These are phyloP conservation scores for Octodonta nipae DNA, from an alignment of 2,888 invertebrate species.

Conservation along the genomic window DNA sequence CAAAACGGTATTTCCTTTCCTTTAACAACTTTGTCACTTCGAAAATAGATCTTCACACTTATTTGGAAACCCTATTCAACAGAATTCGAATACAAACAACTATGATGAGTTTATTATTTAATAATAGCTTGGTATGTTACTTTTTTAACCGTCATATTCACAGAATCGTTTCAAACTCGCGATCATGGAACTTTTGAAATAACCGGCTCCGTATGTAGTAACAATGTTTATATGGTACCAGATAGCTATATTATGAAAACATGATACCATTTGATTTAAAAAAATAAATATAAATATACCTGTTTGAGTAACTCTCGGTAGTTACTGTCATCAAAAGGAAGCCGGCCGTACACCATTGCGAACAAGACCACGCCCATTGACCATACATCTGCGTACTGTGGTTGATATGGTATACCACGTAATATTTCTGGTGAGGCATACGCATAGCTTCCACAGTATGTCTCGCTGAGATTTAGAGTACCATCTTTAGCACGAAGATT, in stretches of 20 bases:
- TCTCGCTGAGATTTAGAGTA: slow-evolving; percentile 57
- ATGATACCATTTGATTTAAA: neutral
- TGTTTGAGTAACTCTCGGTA: slow-evolving; percentile 62
- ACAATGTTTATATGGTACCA: too few species aligned
- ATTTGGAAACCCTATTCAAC: too few species aligned
- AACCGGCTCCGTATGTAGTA: neutral
- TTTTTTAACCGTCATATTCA: too few species aligned
- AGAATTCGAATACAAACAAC: too few species aligned
- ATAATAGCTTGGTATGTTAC: too few species aligned
- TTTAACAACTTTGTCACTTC: too few species aligned
- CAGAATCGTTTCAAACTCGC: neutral
- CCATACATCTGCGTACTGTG: slow-evolving; percentile 73
- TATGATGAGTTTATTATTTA: too few species aligned
- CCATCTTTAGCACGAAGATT: slow-evolving; percentile 55
- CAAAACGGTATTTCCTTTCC: too few species aligned
- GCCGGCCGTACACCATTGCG: slow-evolving; percentile 68
- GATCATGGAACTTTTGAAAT: neutral
- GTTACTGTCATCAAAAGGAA: slow-evolving; percentile 75
- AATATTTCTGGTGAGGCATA: slow-evolving; percentile 82
- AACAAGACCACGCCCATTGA: slow-evolving; percentile 79
- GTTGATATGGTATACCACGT: slow-evolving; percentile 69
- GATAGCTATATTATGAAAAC: too few species aligned
- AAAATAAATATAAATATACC: slow-evolving; percentile 35
- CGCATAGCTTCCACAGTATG: slow-evolving; percentile 80
- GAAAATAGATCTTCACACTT: too few species aligned